These are phyloP conservation scores for Myotis pilosus DNA, from an alignment of 2,797 vertebrate species.

Conservation along the genomic window DNA sequence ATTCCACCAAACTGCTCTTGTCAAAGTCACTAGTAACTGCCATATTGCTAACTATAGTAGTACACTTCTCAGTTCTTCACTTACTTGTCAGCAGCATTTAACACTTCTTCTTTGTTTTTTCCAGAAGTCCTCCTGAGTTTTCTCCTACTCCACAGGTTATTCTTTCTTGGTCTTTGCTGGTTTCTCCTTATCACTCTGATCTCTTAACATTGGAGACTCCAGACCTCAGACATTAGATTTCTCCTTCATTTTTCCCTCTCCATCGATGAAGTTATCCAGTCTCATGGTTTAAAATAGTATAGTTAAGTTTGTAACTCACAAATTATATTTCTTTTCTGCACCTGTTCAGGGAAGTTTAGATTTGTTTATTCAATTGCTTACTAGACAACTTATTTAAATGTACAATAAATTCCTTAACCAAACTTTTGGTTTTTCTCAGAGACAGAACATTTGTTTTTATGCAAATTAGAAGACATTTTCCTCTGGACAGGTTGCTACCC, in stretches of 20 bases:
- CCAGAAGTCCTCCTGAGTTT: not conserved
- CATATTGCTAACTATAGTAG: accelerated
- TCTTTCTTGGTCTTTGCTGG: not conserved
- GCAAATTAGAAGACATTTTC: not conserved
- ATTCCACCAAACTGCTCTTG: not conserved
- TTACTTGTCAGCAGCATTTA: not conserved
- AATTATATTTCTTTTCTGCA: slow-evolving; percentile 40
- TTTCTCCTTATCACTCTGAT: not conserved
- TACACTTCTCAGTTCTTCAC: not conserved
- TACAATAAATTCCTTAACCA: slow-evolving; percentile 48
- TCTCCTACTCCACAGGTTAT: not conserved
- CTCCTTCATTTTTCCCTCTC: not conserved
- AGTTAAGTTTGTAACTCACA: slow-evolving; percentile 1
- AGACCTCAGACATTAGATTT: not conserved
- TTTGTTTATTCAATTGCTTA: slow-evolving; percentile 37
- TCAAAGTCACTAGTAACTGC: not conserved
- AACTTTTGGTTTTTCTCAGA: slow-evolving; percentile 22
- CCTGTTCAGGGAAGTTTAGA: not conserved
- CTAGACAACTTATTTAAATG: slow-evolving; percentile 18
- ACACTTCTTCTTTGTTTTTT: not conserved
- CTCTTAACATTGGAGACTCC: not conserved
- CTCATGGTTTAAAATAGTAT: not conserved
- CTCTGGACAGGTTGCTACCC: not conserved
- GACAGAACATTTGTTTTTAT: not conserved
- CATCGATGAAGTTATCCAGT: not conserved